phyloP scores from a whole-genome alignment of 2,888 invertebrate genomes.

The Lasiommata megera region DNA sequence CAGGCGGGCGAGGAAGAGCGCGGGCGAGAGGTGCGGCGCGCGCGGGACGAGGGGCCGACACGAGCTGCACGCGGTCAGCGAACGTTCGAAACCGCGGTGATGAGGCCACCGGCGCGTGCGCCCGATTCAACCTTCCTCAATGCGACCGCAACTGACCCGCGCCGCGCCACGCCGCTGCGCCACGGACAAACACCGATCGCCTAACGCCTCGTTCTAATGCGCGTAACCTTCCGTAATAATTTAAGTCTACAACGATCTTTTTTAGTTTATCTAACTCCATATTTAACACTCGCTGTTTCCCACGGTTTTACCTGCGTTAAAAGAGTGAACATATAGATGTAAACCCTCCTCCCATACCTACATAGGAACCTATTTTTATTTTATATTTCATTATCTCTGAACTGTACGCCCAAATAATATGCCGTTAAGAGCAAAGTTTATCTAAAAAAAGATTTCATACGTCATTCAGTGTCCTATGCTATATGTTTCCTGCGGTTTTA shows the following conservation, averaged over 20 bases:
- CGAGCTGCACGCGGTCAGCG: conserved; percentile 79
- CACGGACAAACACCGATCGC: conserved; percentile 38
- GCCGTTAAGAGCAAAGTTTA: too few species aligned
- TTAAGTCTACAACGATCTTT: not conserved
- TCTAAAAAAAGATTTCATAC: too few species aligned
- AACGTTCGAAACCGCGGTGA: conserved; percentile 71
- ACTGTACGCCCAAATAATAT: too few species aligned
- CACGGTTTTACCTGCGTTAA: too few species aligned
- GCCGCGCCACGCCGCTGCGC: conserved; percentile 42
- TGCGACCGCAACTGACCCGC: conserved; percentile 80
- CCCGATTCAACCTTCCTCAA: conserved; percentile 81
- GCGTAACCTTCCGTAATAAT: conserved; percentile 29
- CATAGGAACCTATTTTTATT: too few species aligned
- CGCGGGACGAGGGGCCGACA: conserved; percentile 67
- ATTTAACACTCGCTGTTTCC: too few species aligned
- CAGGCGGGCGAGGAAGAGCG: conserved; percentile 43
- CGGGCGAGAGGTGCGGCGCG: conserved; percentile 38
- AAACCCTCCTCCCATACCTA: too few species aligned
- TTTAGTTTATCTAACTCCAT: too few species aligned
- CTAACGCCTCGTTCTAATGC: conserved; percentile 28
- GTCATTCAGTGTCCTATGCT: too few species aligned
- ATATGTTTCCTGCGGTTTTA: too few species aligned
- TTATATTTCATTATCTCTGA: too few species aligned
- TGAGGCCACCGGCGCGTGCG: conserved; percentile 75
- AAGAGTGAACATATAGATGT: too few species aligned